phyloP scores from a whole-genome alignment of 2,888 invertebrate genomes.

The Cephus pulcher region DNA sequence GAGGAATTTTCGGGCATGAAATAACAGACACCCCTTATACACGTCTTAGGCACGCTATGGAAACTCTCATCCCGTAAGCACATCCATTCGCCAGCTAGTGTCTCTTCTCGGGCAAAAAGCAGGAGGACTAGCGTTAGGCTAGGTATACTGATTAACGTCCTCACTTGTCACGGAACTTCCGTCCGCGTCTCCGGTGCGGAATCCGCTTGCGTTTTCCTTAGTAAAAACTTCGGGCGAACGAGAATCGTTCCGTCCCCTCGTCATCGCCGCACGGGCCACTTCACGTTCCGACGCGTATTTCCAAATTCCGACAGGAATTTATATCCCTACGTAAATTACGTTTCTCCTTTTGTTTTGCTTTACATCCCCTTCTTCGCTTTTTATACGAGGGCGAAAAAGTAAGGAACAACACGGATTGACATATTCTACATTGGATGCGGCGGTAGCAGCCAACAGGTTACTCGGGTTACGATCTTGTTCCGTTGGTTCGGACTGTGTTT shows the following conservation, averaged over 20 bases:
- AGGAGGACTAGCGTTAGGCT: background rate
- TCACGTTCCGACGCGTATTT: background rate
- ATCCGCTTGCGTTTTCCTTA: background rate
- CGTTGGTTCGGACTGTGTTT: conserved; percentile 34
- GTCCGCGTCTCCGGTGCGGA: background rate
- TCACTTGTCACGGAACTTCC: conserved; percentile 5
- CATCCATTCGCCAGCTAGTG: background rate
- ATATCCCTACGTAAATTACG: background rate
- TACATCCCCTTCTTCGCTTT: background rate
- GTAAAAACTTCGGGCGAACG: background rate
- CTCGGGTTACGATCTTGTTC: conserved; percentile 1
- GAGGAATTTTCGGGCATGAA: background rate
- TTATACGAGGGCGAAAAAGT: background rate
- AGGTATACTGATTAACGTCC: conserved; percentile 6
- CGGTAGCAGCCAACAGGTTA: conserved; percentile 1
- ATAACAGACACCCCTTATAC: background rate
- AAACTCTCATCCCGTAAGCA: background rate
- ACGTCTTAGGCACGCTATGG: background rate
- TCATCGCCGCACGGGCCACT: background rate
- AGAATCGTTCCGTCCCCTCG: background rate
- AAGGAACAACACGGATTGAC: background rate
- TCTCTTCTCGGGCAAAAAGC: background rate
- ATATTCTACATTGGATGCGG: background rate
- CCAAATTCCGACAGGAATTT: background rate
- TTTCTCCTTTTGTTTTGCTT: background rate